A percentile compares a stretch with the other conserved stretches of the same genome.
Conservation (phyloP, 1,140 invertebrate species). For the Octopus bimaculoides region DNA sequence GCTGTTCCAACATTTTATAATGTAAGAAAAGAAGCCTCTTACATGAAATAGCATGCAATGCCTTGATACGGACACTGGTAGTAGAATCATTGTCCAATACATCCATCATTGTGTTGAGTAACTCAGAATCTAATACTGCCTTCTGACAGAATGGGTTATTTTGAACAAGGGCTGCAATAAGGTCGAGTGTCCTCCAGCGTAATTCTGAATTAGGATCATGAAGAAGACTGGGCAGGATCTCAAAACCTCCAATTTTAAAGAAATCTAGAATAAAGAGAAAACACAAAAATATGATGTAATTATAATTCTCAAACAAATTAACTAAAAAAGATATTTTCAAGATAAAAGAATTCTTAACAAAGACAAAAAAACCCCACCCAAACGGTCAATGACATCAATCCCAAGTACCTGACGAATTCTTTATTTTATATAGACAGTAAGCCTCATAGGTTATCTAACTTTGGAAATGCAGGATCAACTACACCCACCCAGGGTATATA, state of each 20-base stretch:
- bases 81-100: slow-evolving; percentile 66
- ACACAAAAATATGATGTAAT: too few species aligned
- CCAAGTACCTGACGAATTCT: too few species aligned
- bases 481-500: too few species aligned
- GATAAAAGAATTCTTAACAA: too few species aligned
- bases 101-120: slow-evolving; percentile 67
- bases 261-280: slow-evolving; percentile 65
- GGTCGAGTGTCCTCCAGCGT: slow-evolving; percentile 64
- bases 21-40: slow-evolving; percentile 26
- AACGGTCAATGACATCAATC: too few species aligned
- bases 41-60: slow-evolving; percentile 76
- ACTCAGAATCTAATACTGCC: slow-evolving; percentile 64
- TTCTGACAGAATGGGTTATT: slow-evolving; percentile 77
- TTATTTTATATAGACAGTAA: too few species aligned
- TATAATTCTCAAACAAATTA: too few species aligned
- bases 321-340: too few species aligned
- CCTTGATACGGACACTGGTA: slow-evolving; percentile 65
- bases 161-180: slow-evolving; percentile 73
- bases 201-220: slow-evolving; percentile 65
- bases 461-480: too few species aligned
- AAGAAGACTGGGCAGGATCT: slow-evolving; percentile 67
- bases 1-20: too few species aligned
- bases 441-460: too few species aligned
- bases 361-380: too few species aligned
- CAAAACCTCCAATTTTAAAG: slow-evolving; percentile 76